Percentiles rank a stretch among this genome's conserved stretches.
Conservation (phyloP, 1,140 invertebrate species). For the Heliothis virescens region DNA sequence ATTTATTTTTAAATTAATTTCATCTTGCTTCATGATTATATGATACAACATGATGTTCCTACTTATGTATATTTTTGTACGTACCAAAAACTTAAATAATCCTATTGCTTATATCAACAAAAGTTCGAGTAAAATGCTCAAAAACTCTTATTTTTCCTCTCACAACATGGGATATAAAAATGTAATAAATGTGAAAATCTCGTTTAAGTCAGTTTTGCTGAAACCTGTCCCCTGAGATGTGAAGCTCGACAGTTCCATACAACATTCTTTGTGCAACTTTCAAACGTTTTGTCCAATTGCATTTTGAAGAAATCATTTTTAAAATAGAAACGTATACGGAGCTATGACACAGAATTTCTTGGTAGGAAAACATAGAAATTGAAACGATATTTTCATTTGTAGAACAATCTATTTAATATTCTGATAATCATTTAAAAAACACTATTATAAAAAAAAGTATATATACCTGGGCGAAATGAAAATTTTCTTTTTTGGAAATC, state of each 20-base stretch:
- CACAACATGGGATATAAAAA: slow-evolving; percentile 10
- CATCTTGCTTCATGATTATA: too few species aligned
- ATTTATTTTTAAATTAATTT: too few species aligned
- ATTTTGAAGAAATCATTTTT: slow-evolving; percentile 1
- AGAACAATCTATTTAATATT: too few species aligned
- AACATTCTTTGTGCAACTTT: slow-evolving; percentile 19
- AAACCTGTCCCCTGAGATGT: not conserved
- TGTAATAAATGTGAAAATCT: slow-evolving; percentile 40
- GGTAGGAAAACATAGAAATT: not conserved
- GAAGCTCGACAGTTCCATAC: slow-evolving; percentile 18
- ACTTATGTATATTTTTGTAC: too few species aligned
- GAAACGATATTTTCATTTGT: not conserved
- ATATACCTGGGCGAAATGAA: too few species aligned
- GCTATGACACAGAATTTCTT: not conserved
- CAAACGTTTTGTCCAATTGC: slow-evolving; percentile 23
- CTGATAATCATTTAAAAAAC: too few species aligned
- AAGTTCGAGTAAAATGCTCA: not conserved
- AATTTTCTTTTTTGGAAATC: too few species aligned
- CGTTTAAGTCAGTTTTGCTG: slow-evolving; percentile 31
- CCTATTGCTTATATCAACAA: too few species aligned
- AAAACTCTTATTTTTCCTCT: not conserved
- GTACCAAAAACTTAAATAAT: too few species aligned
- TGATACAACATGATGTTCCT: too few species aligned
- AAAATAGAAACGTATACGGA: slow-evolving; percentile 12
- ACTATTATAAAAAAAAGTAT: too few species aligned